Base-by-base conservation (phyloP, 2,113 vertebrate species). In the Muntiacus reevesi region DNA sequence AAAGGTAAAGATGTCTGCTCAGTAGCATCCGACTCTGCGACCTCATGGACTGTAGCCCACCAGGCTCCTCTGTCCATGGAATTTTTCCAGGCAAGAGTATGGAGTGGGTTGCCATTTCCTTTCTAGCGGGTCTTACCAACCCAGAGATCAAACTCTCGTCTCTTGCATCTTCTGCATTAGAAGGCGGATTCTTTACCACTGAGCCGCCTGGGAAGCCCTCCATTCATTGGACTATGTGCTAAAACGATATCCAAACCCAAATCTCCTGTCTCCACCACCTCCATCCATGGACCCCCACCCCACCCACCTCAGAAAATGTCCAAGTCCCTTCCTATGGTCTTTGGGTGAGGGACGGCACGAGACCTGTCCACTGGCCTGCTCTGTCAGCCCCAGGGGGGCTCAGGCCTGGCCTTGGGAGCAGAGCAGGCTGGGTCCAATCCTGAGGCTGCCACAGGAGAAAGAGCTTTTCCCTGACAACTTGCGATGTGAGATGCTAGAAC, bases 351-450 rank as follows among this genome's bases (percentile, higher is more conserved):
- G 28, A 21, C 2, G 17, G 45, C 2, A 0, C 0, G 11, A 15
- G n/a, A 30, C 43, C 7, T 0, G 16, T 6, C 55, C 28, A 8
- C 54, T 9, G 2, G 3, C 40, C 60, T 4, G 30, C 60, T 11
- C 13, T 23, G 1, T 19, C 21, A 1, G 13, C 47, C 60, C 50
- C 82, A 12, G 12, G n/a, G 54, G 71, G 36, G 40, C 79, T 78
- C 30, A 59, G 50, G 47, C 45, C 60, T 28, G 47, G 30, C 50
- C 54, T 45, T 12, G 33, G 84, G 60, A 67, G 25, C 45, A 85
- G 45, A 50, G 30, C 52, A 14, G 40, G 60, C n/a, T 30, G 7
- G 27, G 89, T 27, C 50, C 28, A 7, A 17, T 12, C n/a, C 54
- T 52, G 16, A 71, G 76, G 76, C 30, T 30, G 5, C 1, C 3